phyloP scores from a whole-genome alignment of 2,113 vertebrate species.

The Crocuta crocuta region DNA sequence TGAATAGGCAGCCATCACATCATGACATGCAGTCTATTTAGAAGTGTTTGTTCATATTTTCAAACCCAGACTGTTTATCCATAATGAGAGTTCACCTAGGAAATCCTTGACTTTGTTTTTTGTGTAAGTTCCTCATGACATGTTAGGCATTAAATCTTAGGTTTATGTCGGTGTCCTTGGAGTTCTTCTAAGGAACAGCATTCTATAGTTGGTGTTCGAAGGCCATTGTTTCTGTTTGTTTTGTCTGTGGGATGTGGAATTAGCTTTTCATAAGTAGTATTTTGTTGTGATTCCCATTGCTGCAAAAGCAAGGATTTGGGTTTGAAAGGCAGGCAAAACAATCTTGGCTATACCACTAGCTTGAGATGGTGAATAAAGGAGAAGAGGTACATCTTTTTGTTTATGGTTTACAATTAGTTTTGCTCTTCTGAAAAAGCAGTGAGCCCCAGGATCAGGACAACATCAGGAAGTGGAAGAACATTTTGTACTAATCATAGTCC shows the following conservation, averaged over 20 bases:
- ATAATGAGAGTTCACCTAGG: background rate
- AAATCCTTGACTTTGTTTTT: background rate
- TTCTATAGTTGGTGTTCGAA: background rate
- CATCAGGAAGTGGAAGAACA: background rate
- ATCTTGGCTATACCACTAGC: background rate
- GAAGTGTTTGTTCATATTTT: background rate
- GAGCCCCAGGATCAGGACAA: background rate
- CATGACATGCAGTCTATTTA: background rate
- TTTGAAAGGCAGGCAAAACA: background rate
- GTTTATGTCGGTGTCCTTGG: background rate
- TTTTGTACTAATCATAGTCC: background rate
- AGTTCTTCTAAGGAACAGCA: background rate
- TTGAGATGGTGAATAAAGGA: background rate
- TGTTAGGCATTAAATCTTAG: background rate
- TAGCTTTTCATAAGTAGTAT: background rate
- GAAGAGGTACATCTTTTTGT: background rate
- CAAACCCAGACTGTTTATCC: background rate
- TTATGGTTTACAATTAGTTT: background rate
- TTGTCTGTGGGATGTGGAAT: background rate
- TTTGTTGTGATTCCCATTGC: constrained; percentile 24
- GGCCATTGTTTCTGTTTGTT: background rate
- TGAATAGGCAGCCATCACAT: background rate
- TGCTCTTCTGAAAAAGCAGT: background rate
- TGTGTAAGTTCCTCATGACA: background rate
- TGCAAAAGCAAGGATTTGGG: background rate